Evolutionary conservation across 2,113 vertebrate species (phyloP).

Genomic region (Aptenodytes patagonicus): DNA sequence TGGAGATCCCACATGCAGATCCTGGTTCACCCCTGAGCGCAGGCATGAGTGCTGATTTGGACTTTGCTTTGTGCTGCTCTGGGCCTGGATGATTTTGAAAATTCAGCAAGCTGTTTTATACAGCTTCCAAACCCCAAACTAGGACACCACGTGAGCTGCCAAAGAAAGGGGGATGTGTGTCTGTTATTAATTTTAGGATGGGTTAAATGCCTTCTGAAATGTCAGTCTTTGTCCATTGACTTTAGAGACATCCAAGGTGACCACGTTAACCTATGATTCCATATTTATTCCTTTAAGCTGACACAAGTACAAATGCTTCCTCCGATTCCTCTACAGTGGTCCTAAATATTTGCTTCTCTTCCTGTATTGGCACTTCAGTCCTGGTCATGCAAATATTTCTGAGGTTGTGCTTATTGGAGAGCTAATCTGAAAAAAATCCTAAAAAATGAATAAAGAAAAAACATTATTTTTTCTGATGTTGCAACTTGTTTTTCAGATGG

Average conservation of each 20-base stretch:
- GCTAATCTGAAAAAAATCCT: neutral
- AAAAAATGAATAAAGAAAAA: neutral
- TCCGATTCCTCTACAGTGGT: neutral
- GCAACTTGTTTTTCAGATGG: neutral
- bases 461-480: neutral
- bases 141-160: accelerated
- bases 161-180: neutral
- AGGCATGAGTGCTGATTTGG: neutral
- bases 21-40: neutral
- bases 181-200: neutral
- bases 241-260: neutral
- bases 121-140: neutral
- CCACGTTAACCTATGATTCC: neutral
- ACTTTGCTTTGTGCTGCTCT: neutral
- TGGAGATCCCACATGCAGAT: accelerated
- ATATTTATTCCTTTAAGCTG: neutral
- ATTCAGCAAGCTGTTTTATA: neutral
- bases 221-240: neutral
- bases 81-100: neutral
- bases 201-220: neutral
- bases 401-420: neutral
- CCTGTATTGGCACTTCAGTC: accelerated
- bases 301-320: accelerated
- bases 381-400: neutral
- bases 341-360: neutral